Base-by-base conservation (phyloP, 2,888 invertebrate genomes). In the Tupiocoris notatus region DNA sequence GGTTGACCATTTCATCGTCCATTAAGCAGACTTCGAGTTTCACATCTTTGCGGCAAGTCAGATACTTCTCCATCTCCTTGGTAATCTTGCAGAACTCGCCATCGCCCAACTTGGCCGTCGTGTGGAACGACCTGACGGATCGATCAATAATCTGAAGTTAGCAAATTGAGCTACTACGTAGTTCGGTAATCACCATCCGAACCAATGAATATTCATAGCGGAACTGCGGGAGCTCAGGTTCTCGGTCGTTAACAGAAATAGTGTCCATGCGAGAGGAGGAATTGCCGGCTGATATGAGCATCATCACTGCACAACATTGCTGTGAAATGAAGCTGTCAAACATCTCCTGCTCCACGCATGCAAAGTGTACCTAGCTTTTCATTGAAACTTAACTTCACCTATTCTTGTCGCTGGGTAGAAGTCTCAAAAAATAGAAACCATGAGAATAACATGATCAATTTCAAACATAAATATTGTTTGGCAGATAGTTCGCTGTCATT, bases 1-100 rank as follows among this genome's bases (percentile, higher is more conserved):
- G 77, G 20, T 77, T 68, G 3, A 79, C 66, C n/a, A 66, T 77
- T 16, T 68, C 68, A 39, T 77, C 76, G 39, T 79, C 78, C 1
- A 78, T 62, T 17, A 78, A 59, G 21, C 78, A 78, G 2, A 77
- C 66, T 17, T 73, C 39, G 12, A 78, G 65, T 22, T 65, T 64
- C 3, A 25, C 67, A 59, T 78, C 78, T 24, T 24, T 67, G 17
- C 78, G 20, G 68, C 78, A 78, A 1, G 56, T 66, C 17, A 78
- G 17, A 21, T 76, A 64, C 54, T 77, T 77, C 6, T 57, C 59
- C 70, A 77, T 58, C 7, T 74, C 78, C 0, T 39, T 54, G 17
- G 75, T 57, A 18, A 73, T 54, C 1, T 73, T 62, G 63, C 73
- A 63, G 54, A 73, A 63, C 56, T 73, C 39, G 12, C 64, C 64